Base-by-base conservation (phyloP, 2,113 vertebrate species). In the Galemys pyrenaicus region DNA sequence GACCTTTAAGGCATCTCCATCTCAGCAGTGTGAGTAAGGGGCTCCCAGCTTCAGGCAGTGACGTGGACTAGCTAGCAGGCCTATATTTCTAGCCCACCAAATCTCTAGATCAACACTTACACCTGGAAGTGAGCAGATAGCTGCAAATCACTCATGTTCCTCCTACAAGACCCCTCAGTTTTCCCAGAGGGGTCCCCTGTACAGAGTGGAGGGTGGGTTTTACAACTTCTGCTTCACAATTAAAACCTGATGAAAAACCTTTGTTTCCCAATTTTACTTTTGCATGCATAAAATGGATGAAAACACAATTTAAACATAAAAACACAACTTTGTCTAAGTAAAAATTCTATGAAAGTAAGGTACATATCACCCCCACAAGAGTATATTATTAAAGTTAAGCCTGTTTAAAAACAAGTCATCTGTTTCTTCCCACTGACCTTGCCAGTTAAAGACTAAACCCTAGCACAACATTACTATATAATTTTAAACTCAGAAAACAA, bases 351-450 rank as follows among this genome's bases (percentile, higher is more conserved):
- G 24, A 56, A 58, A 37, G 37, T 15, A 11, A 28, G 11, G 10
- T 0, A 4, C 9, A 3, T 0, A 3, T 15, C 20, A 9, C 56
- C 6, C 5, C 0, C 12, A 9, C 0, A 26, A 11, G 9, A 22
- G 28, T 51, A 1, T 9, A 51, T 20, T 22, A 5, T 0, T 5
- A 73, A 68, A 75, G 30, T 30, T 54, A 60, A 71, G 13, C 11
- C 16, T 9, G 26, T 26, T 71, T 28, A 54, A 39, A 93, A 6
- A 13, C n/a, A 56, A 67, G 58, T 54, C 49, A 17, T 15, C n/a
- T 7, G 9, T 68, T 19, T 17, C 37, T 54, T 58, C 41, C 60
- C 62, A 26, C 8, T 26, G 44, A 75, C 15, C 30, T 35, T 2
- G 2, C 39, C 9, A 3, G 64, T 51, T 60, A 80, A 84, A 56